Evolutionary conservation across 2,888 invertebrate genomes (phyloP).

Genomic region (Orgyia antiqua): DNA sequence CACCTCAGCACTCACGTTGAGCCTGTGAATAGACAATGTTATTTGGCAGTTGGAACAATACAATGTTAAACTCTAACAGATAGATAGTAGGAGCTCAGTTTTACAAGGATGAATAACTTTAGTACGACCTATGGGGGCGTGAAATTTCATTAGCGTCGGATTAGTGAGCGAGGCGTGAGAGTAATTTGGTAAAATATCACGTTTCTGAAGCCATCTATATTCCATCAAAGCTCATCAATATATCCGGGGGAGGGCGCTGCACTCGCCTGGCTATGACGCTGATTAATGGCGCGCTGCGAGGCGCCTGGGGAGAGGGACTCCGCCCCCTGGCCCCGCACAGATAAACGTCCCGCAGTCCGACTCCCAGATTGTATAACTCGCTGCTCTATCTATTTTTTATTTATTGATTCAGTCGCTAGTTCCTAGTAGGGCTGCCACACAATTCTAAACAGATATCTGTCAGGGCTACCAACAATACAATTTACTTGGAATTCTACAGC

Average conservation of each 20-base stretch:
- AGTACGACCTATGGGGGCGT: constrained; percentile 9
- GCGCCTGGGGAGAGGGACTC: constrained; percentile 15
- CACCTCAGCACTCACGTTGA: no score
- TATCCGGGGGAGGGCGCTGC: constrained; percentile 19
- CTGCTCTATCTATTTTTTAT: constrained; percentile 16
- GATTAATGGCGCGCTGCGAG: constrained; percentile 33
- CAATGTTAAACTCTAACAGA: constrained; percentile 1
- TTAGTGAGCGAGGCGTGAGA: constrained; percentile 7
- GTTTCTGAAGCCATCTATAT: constrained; percentile 30
- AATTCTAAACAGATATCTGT: no score
- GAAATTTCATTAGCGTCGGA: constrained; percentile 24
- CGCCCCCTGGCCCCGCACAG: neutral
- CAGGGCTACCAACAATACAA: no score
- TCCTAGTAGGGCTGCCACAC: constrained; percentile 4
- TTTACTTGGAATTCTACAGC: no score
- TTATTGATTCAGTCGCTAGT: constrained; percentile 15
- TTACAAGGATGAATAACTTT: no score
- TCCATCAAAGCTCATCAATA: constrained; percentile 29
- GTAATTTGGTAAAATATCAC: constrained; percentile 28
- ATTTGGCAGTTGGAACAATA: no score
- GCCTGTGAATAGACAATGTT: no score
- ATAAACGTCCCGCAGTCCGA: constrained; percentile 1
- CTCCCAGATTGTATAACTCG: constrained; percentile 13
- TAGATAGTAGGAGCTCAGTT: constrained; percentile 1
- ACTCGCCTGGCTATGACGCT: constrained; percentile 28